A percentile compares a stretch with the other conserved stretches of the same genome.
Conservation (phyloP, 2,797 vertebrate genomes). For the Lepidocolaptes lacrymiger region DNA sequence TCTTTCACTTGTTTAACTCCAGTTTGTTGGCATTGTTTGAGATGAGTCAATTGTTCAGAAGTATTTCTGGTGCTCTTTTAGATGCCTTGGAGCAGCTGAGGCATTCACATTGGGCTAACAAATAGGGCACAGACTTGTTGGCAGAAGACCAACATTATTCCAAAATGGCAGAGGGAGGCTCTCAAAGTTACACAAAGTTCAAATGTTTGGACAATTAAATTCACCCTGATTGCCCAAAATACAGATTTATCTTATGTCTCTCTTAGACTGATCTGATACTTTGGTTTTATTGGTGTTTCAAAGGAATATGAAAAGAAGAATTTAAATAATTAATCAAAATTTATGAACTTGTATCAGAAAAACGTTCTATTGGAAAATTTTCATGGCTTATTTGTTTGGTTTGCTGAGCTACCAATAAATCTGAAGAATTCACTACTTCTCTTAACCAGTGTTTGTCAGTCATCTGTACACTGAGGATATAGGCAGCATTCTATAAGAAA, state of each 20-base stretch:
- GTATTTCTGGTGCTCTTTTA: not conserved
- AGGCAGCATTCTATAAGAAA: not conserved
- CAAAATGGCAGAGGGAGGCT: not conserved
- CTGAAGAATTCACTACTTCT: not conserved
- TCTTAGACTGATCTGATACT: not conserved
- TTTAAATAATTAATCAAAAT: not conserved
- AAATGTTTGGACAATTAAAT: not conserved
- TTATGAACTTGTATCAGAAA: not conserved
- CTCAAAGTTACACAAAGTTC: not conserved
- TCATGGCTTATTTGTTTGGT: not conserved
- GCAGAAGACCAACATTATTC: not conserved
- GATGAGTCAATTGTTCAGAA: not conserved
- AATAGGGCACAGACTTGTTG: not conserved
- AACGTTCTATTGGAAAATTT: not conserved
- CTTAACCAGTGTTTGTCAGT: not conserved
- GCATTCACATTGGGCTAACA: not conserved
- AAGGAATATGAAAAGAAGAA: not conserved
- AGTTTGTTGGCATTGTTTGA: not conserved
- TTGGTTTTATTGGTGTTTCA: not conserved
- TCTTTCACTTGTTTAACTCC: not conserved
- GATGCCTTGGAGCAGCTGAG: not conserved
- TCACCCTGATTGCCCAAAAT: not conserved
- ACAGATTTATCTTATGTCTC: not conserved
- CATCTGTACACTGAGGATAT: not conserved
- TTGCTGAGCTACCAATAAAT: not conserved